Evolutionary conservation across 2,797 vertebrate species (phyloP).

Genomic region (Siniperca obscura): DNA sequence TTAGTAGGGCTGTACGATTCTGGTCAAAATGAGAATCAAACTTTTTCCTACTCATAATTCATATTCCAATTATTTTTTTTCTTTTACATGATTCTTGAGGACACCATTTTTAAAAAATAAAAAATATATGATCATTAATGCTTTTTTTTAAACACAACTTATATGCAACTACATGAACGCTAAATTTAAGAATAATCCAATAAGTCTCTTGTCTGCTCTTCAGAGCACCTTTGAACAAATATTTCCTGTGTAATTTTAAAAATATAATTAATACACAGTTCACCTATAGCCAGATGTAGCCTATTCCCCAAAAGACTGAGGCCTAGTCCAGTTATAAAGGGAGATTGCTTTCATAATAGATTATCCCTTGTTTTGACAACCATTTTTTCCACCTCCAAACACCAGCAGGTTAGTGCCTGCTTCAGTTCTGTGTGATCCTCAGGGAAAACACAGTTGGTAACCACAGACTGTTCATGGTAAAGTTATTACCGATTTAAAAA

Average conservation of each 20-base stretch:
- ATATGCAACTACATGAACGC: not conserved
- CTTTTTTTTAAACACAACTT: too few species aligned
- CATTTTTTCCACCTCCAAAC: not conserved
- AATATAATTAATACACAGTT: not conserved
- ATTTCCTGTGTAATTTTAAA: not conserved
- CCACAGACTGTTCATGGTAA: too few species aligned
- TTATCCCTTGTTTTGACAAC: not conserved
- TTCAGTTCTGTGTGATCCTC: not conserved
- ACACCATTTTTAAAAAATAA: not conserved
- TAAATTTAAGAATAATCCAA: not conserved
- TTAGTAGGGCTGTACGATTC: not conserved
- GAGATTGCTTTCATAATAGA: not conserved
- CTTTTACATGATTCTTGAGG: not conserved
- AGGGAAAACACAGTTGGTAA: not conserved
- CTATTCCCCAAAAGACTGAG: not conserved
- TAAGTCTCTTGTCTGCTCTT: not conserved
- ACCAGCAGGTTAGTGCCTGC: not conserved
- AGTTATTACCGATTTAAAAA: not conserved
- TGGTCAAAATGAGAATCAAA: not conserved
- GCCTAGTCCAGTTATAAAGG: not conserved
- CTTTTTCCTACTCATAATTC: not conserved
- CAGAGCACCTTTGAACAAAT: not conserved
- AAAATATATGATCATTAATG: too few species aligned
- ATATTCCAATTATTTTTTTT: not conserved
- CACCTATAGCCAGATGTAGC: not conserved